Conservation (phyloP, 2,888 invertebrate genomes). For the Drosophila prolongata region DNA sequence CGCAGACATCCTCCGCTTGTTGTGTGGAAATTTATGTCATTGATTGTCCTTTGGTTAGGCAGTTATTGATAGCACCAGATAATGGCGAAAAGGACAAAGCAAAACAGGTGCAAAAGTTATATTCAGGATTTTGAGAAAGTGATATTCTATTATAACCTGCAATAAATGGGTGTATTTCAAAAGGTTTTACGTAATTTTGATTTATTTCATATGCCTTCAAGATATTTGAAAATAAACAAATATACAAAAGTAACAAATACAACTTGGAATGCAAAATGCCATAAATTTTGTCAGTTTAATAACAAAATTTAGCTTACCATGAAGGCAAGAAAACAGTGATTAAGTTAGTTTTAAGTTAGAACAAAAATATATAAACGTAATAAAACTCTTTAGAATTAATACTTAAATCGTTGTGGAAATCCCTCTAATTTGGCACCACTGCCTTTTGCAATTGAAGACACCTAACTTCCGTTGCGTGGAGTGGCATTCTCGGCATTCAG, state of each 20-base stretch:
- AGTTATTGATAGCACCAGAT: slow-evolving; percentile 71
- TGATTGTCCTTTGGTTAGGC: slow-evolving; percentile 66
- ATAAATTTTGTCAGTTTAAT: too few relatives aligned
- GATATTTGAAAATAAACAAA: too few relatives aligned
- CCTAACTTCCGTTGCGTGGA: slow-evolving; percentile 36
- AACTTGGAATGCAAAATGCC: too few relatives aligned
- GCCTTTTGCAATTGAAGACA: slow-evolving; percentile 12
- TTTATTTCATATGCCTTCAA: too few relatives aligned
- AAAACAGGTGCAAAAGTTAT: slow-evolving; percentile 24
- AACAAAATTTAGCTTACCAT: too few relatives aligned
- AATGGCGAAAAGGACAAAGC: neutral
- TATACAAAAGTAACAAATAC: too few relatives aligned
- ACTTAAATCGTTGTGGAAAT: neutral
- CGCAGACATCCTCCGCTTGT: slow-evolving; percentile 54
- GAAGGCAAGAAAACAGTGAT: too few relatives aligned
- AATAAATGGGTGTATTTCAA: too few relatives aligned
- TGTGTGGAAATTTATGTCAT: slow-evolving; percentile 71
- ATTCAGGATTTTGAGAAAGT: neutral
- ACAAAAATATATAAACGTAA: too few relatives aligned
- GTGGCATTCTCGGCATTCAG: slow-evolving; percentile 63
- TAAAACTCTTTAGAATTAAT: neutral
- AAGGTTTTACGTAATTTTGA: too few relatives aligned
- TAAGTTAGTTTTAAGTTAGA: too few relatives aligned
- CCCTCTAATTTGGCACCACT: slow-evolving; percentile 1
- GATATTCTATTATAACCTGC: neutral